Evolutionary conservation across 2,797 vertebrate species (phyloP), one percentile per base, ranked within the genome.

Genomic region (Hyperoplus immaculatus): DNA sequence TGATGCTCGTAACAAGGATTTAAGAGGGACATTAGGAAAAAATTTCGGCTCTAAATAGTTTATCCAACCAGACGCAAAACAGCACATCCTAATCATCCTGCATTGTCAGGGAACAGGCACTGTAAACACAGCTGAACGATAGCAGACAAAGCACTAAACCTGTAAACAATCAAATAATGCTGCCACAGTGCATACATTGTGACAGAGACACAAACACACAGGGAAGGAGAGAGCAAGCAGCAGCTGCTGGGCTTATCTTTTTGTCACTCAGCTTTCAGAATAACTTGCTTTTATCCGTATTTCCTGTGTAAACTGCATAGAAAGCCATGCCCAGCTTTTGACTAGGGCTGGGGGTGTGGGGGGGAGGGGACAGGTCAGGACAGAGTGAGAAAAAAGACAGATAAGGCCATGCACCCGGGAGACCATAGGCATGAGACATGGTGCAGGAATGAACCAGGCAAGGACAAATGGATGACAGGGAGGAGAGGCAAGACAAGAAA

Each of bases 161-260:
- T 81, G 73, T 79, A 85, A 90, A 89, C 84, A 84, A 75, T 83
- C 74, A 85, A 86, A 85, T 81, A 72, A 87, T 87, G 79, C 70
- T 73, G 41, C 39, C 66, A 49, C 66, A 69, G 67, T 62, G 68
- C 77, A 84, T 78, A 81, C 78, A 82, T 42, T 6, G 16, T 61
- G 86, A 63, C 79, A 82, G 58, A 77, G 58, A 78, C 64, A 64
- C 78, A 77, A 65, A 83, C 72, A 69, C 21, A 47, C 57, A 53
- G 53, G 63, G 50, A 36, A 49, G 16, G 49, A 53, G 49, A 16
- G 47, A n/a, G 47, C n/a, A 57, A 73, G 53, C 29, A 29, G 36
- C 57, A 62, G 77, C 46, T 69, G 69, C 54, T 41, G 63, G 16
- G 18, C 54, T 75, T 76, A 29, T 29, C 29, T 29, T 29, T 29